phyloP scores from a whole-genome alignment of 1,140 invertebrate species.

The Zeugodacus cucurbitae region DNA sequence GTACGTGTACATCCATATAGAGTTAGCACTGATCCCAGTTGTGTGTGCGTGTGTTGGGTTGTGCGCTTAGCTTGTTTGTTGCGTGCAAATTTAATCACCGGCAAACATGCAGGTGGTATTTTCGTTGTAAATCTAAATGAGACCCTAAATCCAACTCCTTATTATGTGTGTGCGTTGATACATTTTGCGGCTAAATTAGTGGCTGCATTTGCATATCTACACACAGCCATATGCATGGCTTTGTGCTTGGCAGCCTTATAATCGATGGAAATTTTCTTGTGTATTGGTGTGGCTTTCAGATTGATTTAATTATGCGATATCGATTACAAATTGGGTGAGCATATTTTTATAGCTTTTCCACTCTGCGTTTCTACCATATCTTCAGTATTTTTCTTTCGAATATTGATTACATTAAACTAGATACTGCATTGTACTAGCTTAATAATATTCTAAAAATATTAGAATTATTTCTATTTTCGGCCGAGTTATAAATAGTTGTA shows the following conservation, averaged over 20 bases:
- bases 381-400: neutral
- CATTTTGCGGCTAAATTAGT: constrained; percentile 17
- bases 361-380: neutral
- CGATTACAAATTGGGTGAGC: neutral
- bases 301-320: neutral
- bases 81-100: constrained; percentile 45
- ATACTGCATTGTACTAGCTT: neutral
- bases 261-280: neutral
- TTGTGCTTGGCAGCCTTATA: neutral
- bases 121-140: neutral
- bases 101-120: constrained; percentile 44
- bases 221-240: neutral
- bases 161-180: neutral
- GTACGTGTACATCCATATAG: neutral
- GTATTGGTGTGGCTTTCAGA: neutral
- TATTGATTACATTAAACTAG: neutral
- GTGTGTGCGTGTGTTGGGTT: neutral
- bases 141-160: constrained; percentile 1
- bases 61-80: neutral
- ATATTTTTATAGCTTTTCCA: neutral
- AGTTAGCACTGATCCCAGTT: neutral
- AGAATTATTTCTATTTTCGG: too few relatives aligned
- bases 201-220: neutral
- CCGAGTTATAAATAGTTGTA: too few relatives aligned
- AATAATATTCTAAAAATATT: neutral